Conservation (phyloP, 2,113 vertebrate species). For the Strigops habroptila region DNA sequence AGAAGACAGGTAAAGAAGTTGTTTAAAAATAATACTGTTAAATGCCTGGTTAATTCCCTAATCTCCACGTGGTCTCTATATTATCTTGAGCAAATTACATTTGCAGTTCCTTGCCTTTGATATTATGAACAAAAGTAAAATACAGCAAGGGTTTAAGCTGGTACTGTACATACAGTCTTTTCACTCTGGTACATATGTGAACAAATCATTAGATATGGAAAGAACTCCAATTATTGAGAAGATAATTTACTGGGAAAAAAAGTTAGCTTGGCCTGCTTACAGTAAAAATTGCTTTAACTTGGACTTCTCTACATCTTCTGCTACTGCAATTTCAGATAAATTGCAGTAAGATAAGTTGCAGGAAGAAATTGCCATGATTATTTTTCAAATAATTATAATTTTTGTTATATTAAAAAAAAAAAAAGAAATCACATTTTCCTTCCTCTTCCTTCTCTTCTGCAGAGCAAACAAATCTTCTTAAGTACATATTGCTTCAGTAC, state of each 20-base stretch:
- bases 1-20: neutral
- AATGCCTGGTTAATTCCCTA: neutral
- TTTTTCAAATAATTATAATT: neutral
- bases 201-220: neutral
- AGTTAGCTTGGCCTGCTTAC: neutral
- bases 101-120: neutral
- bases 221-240: neutral
- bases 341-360: neutral
- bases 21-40: neutral
- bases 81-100: neutral
- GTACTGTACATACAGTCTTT: neutral
- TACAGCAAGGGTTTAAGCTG: neutral
- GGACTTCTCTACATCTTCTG: neutral
- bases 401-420: neutral
- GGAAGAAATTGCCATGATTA: neutral
- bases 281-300: neutral
- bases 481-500: neutral
- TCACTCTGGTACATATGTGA: neutral
- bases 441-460: neutral
- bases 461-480: neutral
- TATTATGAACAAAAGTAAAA: neutral
- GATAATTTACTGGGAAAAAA: neutral
- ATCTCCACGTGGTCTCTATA: neutral
- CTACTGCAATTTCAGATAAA: neutral
- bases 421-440: neutral